Conservation (phyloP, 2,797 vertebrate genomes). For the Hybognathus amarus region DNA sequence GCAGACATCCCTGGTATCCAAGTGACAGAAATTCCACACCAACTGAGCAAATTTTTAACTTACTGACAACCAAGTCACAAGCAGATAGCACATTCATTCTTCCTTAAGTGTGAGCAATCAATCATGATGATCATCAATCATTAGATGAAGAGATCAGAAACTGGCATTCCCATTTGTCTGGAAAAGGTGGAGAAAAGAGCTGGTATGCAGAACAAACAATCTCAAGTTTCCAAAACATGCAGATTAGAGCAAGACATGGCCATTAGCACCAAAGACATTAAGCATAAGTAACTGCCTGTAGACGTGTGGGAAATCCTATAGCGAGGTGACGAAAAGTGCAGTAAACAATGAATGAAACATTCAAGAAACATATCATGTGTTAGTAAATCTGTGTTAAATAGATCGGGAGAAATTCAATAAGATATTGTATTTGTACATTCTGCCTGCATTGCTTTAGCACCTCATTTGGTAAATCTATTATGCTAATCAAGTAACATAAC, state of each 20-base stretch:
- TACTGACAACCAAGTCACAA: conserved; percentile 57
- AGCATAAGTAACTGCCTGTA: neutral
- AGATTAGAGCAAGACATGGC: neutral
- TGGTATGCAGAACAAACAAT: conserved; percentile 6
- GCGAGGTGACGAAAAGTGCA: conserved; percentile 52
- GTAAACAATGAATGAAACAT: neutral
- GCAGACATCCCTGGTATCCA: conserved; percentile 53
- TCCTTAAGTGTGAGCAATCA: conserved; percentile 37
- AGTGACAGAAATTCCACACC: conserved; percentile 60
- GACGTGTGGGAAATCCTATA: conserved; percentile 56
- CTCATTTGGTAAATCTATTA: neutral
- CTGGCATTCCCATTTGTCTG: neutral
- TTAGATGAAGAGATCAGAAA: conserved; percentile 1
- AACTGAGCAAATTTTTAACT: conserved; percentile 43
- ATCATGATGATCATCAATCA: conserved; percentile 32
- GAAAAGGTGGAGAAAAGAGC: neutral
- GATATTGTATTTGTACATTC: neutral
- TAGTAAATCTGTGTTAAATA: neutral
- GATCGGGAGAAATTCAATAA: neutral
- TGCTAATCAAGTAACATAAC: neutral
- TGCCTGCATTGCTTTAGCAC: neutral
- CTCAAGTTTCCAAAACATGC: conserved; percentile 8
- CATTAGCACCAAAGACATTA: neutral
- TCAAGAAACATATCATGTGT: neutral
- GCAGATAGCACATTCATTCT: conserved; percentile 49